A percentile compares a stretch with the other conserved stretches of the same genome.
Evolutionary conservation across 1,140 invertebrate species (phyloP).

Genomic region (Drosophila virilis): DNA sequence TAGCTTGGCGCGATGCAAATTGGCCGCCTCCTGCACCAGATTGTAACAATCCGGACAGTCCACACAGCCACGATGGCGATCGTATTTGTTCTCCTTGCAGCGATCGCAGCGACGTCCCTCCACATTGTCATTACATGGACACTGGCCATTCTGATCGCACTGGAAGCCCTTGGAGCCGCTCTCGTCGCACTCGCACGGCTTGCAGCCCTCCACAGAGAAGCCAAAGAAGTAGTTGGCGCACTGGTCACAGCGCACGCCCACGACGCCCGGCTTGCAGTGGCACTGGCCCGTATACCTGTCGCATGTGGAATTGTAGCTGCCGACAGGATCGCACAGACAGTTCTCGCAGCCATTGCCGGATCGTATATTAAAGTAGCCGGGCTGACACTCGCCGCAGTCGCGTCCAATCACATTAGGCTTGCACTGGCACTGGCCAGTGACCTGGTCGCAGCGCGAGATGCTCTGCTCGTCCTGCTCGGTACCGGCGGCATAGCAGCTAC

Average conservation of each 20-base stretch:
- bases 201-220: conserved; percentile 93
- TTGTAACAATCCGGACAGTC: conserved; percentile 97
- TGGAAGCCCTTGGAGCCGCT: conserved; percentile 94
- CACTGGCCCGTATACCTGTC: conserved; percentile 93
- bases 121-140: conserved; percentile 95
- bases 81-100: conserved; percentile 96
- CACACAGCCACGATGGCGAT: conserved; percentile 92
- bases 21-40: conserved; percentile 94
- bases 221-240: conserved; percentile 95
- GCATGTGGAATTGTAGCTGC: conserved; percentile 93
- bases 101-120: conserved; percentile 95
- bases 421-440: conserved; percentile 95
- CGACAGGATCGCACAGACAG: conserved; percentile 94
- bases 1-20: conserved; percentile 91
- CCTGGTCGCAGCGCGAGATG: conserved; percentile 91
- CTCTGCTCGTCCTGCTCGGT: conserved; percentile 89
- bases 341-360: conserved; percentile 93
- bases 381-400: conserved; percentile 94
- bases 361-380: conserved; percentile 92
- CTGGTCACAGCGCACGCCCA: conserved; percentile 92
- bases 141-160: conserved; percentile 93
- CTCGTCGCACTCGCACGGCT: conserved; percentile 94
- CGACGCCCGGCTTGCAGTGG: conserved; percentile 93
- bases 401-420: conserved; percentile 93
- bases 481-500: conserved; percentile 92